Evolutionary conservation across 2,888 invertebrate genomes (phyloP).

Genomic region (Leucoma salicis): DNA sequence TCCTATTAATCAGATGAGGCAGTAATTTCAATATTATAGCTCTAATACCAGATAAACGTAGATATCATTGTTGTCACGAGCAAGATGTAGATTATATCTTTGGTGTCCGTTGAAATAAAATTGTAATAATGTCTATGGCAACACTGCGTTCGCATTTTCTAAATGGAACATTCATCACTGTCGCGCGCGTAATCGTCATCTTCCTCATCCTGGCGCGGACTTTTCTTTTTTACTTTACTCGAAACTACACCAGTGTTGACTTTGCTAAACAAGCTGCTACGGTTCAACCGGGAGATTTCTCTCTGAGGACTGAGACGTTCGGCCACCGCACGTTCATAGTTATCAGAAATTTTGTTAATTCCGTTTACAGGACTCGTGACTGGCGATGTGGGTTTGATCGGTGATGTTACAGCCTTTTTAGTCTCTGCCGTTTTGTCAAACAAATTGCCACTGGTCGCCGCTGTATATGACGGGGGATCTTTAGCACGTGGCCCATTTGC

Average conservation of each 20-base stretch:
- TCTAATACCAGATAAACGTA: conserved; percentile 31
- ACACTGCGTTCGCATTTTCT: conserved; percentile 39
- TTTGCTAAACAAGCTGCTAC: conserved; percentile 69
- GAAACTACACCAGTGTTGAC: conserved; percentile 73
- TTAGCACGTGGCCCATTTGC: conserved; percentile 57
- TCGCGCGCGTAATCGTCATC: conserved; percentile 80
- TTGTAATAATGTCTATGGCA: conserved; percentile 38
- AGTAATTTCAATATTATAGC: conserved; percentile 41
- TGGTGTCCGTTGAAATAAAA: conserved; percentile 59
- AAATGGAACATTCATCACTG: conserved; percentile 85
- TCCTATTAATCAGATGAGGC: conserved; percentile 45
- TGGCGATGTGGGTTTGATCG: conserved; percentile 53
- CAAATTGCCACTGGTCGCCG: conserved; percentile 58
- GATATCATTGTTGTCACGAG: conserved; percentile 32
- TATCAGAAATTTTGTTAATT: conserved; percentile 75
- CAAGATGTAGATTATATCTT: conserved; percentile 56
- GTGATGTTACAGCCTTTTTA: conserved; percentile 46
- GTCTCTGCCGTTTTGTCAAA: conserved; percentile 51
- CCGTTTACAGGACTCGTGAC: conserved; percentile 67
- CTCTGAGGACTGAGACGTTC: conserved; percentile 67
- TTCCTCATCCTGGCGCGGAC: conserved; percentile 59
- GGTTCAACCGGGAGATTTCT: conserved; percentile 58
- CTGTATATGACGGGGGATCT: conserved; percentile 69
- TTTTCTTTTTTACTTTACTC: conserved; percentile 56
- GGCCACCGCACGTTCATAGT: conserved; percentile 73